Evolutionary conservation across 1,140 invertebrate genomes (phyloP), one percentile per base, ranked within the genome.

Genomic region (Acromyrmex heyeri): DNA sequence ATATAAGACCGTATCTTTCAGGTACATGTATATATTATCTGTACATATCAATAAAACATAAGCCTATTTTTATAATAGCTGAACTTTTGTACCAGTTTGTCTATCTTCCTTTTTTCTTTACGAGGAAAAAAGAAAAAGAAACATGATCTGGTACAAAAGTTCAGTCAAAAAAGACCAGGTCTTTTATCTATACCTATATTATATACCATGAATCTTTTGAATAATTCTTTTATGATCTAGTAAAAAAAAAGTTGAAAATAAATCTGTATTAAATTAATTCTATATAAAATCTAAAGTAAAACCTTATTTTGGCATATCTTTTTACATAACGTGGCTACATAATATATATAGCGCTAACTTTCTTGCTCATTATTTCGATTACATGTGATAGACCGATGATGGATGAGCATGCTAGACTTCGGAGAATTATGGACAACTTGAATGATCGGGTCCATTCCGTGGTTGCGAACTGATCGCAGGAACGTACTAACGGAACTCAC

Each of bases 371-470:
- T 75, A 75, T 75, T 59, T 50, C 27, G 38, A 73, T 59, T 48
- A 50, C 7, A 8, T 27, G 12, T 21, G 79, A 83, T 83, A 61
- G 38, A 27, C 24, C 34, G 53, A 59, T 72, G 65, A 82, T 72
- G 65, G 67, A 82, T 82, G 79, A 73, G 77, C 38, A 55, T 70
- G 34, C 53, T 86, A 65, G 48, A 73, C 65, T 75, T 77, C 21
- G 57, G 61, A 87, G 75, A 90, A 90, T 89, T 76, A 89, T 76
- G 88, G 65, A 69, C 76, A 89, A 75, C 72, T 87, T 53, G 61
- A 89, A 82, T 85, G 88, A 88, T 72, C 86, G 59, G 69, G 76
- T 83, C 83, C 86, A 83, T 87, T 89, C 82, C 59, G 86, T 73
- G 75, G 88, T 87, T 57, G 85, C 85, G 73, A 61, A 75, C 85